Evolutionary conservation across 2,797 vertebrate genomes (phyloP), one percentile per base, ranked within the genome.

Genomic region (Acrossocheilus fasciatus): DNA sequence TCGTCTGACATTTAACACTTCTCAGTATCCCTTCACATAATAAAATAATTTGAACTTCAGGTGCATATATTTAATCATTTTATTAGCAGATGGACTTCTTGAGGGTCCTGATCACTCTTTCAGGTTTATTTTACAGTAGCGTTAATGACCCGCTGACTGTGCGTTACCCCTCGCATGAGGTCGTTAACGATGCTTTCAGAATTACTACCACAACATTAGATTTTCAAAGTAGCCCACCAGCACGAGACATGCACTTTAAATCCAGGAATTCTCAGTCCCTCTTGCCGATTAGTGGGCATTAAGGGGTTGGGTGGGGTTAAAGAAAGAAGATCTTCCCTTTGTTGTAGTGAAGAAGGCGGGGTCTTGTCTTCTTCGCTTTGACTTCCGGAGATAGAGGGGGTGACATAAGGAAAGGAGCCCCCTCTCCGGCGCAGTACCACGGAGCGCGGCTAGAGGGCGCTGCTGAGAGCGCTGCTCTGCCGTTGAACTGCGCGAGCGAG

Each of bases 271-370:
- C 64, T 88, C 72, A 39, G 52, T 81, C 57, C 80, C 52, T 85
- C 72, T 76, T 50, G 77, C 34, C 73, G 82, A 81, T 69, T 82
- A 74, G 70, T 76, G 41, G 68, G 72, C 45, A 81, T 80, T 76
- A 45, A 39, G 70, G 52, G 79, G 81, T 73, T 69, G 86, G 88
- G 90, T 84, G 76, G 84, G 89, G 87, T 82, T 80, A 87, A 81
- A 86, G 81, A 82, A 85, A 74, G 80, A 82, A 87, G 75, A 88
- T 90, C 87, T 90, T 89, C 84, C 86, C 88, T 91, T 90, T 91
- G 90, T 90, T 90, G 82, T 85, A 78, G 62, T 57, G 62, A 69
- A 72, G 86, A 79, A 82, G 86, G 90, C 88, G 89, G 84, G 76
- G 90, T 89, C 85, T 87, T 87, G 84, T 86, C 82, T 82, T 90